phyloP scores from a whole-genome alignment of 2,888 invertebrate species.

The Trachelus tabidus region DNA sequence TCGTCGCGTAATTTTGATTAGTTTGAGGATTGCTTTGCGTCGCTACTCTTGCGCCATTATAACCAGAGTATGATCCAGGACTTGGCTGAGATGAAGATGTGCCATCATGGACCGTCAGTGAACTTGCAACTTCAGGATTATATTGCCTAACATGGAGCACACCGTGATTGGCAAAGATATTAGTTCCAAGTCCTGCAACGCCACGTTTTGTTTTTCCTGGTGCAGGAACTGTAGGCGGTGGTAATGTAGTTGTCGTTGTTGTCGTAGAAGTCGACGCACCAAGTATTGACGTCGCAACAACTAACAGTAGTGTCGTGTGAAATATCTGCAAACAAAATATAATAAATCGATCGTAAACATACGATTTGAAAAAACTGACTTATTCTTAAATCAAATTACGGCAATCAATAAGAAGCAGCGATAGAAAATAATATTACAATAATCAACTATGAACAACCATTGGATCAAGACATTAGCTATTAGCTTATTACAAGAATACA shows the following conservation, averaged over 20 bases:
- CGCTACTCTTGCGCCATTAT: background rate
- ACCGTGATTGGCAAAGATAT: constrained; percentile 11
- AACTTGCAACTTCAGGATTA: background rate
- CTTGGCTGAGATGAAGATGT: background rate
- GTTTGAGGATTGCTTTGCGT: background rate
- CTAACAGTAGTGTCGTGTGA: constrained; percentile 14
- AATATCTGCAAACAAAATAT: constrained; percentile 23
- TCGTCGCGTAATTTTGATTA: background rate
- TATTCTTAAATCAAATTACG: background rate
- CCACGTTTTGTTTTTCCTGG: constrained; percentile 13
- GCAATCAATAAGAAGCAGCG: background rate
- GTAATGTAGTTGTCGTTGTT: constrained; percentile 6
- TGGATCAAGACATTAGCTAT: background rate
- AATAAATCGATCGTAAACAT: background rate
- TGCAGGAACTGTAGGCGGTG: background rate
- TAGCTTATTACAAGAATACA: background rate
- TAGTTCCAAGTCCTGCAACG: constrained; percentile 8
- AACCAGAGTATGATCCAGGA: background rate
- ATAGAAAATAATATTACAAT: background rate
- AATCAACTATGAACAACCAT: background rate
- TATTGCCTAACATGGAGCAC: background rate
- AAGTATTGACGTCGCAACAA: constrained; percentile 6
- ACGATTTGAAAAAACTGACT: background rate
- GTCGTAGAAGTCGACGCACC: constrained; percentile 5
- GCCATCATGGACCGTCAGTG: background rate